Conservation (phyloP, 2,113 vertebrate genomes). For the Myanophis thanlyinensis region DNA sequence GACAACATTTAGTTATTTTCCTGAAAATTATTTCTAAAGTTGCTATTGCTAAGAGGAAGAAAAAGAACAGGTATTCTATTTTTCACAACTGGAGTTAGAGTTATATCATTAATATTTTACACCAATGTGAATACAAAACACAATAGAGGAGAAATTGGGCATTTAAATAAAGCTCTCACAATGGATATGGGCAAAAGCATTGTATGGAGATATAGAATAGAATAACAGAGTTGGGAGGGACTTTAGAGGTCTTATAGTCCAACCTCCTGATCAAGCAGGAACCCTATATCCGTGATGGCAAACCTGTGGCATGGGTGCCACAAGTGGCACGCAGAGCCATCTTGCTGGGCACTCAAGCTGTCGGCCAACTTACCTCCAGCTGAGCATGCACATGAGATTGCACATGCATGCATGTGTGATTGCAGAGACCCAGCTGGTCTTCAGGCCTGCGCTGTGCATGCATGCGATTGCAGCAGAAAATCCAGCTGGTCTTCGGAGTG, state of each 20-base stretch:
- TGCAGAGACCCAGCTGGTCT: too few species aligned
- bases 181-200: not conserved
- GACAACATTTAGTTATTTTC: not conserved
- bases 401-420: too few species aligned
- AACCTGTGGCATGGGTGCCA: too few species aligned
- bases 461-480: too few species aligned
- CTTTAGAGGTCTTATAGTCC: not conserved
- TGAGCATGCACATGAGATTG: too few species aligned
- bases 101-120: not conserved
- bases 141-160: not conserved
- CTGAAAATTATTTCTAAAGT: not conserved
- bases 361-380: too few species aligned
- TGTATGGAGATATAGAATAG: not conserved
- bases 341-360: too few species aligned
- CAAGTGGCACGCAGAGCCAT: too few species aligned
- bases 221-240: not conserved
- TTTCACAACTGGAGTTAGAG: not conserved
- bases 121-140: not conserved
- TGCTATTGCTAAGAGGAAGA: not conserved
- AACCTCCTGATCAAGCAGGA: not conserved
- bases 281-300: too few species aligned
- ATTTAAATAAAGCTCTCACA: not conserved
- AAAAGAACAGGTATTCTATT: not conserved
- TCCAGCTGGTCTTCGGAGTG: too few species aligned
- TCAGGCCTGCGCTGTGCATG: too few species aligned